Conservation (phyloP, 2,797 vertebrate species). For the Aeoliscus strigatus region DNA sequence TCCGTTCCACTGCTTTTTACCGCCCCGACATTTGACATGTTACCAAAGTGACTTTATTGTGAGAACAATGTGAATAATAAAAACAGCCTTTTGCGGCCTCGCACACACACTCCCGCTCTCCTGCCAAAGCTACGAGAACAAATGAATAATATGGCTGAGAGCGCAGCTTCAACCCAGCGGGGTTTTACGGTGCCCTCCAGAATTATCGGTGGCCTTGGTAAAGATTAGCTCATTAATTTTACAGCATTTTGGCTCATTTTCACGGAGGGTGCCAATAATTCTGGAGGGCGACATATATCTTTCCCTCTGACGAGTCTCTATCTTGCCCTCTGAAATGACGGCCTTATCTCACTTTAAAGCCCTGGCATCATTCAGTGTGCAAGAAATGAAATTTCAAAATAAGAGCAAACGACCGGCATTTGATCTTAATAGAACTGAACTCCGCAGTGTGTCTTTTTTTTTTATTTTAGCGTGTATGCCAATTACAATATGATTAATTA, state of each 20-base stretch:
- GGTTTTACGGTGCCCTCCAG: slow-evolving; percentile 54
- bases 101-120: slow-evolving; percentile 2
- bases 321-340: slow-evolving; percentile 19
- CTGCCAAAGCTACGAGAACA: too few relatives aligned
- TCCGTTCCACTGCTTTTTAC: too few relatives aligned
- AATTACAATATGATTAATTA: slow-evolving; percentile 25
- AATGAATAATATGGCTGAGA: slow-evolving; percentile 49
- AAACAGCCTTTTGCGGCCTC: too few relatives aligned
- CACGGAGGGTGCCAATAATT: slow-evolving; percentile 44
- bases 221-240: slow-evolving; percentile 64
- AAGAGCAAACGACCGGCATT: slow-evolving; percentile 45
- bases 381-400: slow-evolving; percentile 33
- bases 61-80: slow-evolving; percentile 15
- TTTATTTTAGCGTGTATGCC: too few relatives aligned
- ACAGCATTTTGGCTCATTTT: slow-evolving; percentile 52
- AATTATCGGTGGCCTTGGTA: slow-evolving; percentile 46
- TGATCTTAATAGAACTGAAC: too few relatives aligned
- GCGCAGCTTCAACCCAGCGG: slow-evolving; percentile 34
- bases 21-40: slow-evolving; percentile 17
- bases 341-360: slow-evolving; percentile 26
- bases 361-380: slow-evolving; percentile 36
- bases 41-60: neutral
- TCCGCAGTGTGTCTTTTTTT: too few relatives aligned
- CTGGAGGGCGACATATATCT: slow-evolving; percentile 43
- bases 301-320: slow-evolving; percentile 19